Evolutionary conservation across 2,888 invertebrate genomes (phyloP), one percentile per base, ranked within the genome.

Genomic region (Melipona beecheii): DNA sequence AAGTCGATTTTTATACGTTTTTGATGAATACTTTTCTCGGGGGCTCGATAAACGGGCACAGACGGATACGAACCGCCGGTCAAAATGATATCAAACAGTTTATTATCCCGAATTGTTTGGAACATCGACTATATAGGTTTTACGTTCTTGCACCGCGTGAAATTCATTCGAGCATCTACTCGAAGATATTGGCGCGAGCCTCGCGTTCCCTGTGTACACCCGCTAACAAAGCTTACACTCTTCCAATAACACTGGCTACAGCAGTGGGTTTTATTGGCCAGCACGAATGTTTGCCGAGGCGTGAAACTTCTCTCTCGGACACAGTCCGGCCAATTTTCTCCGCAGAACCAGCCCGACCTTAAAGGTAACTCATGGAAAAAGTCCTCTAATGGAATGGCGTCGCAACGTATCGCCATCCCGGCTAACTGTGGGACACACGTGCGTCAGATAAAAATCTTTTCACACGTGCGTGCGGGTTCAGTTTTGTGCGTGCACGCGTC

Each of bases 201-300:
- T 4, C 13, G 19, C 1, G 24, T 71, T 15, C 4, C 21, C 36
- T 36, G 36, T 4, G 49, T 50, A 52, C 60, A 21, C 9, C 36
- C 36, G 52, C n/a, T 60, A 36, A 21, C 81, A 27, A 54, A 54
- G 60, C 52, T 36, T n/a, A 5, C 21, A 36, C 24, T 52, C 31
- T 19, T 66, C 65, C 70, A 68, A 82, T 82, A 75, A 66, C 62
- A 65, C 82, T 60, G 52, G 43, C 24, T 11, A 70, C 60, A 54
- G 36, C 54, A 36, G 36, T 69, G 31, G 52, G 66, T 73, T 54
- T 82, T 75, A 81, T 72, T 80, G 68, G 56, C 75, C 69, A 49
- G 70, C 70, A 71, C 74, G 77, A 87, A 86, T 84, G 85, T 84
- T 86, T 81, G 76, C n/a, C 74, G 52, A 50, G 66, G 52, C 73